These are phyloP conservation scores for Anhinga rufa DNA, from an alignment of 2,113 vertebrate genomes.

Conservation along the genomic window DNA sequence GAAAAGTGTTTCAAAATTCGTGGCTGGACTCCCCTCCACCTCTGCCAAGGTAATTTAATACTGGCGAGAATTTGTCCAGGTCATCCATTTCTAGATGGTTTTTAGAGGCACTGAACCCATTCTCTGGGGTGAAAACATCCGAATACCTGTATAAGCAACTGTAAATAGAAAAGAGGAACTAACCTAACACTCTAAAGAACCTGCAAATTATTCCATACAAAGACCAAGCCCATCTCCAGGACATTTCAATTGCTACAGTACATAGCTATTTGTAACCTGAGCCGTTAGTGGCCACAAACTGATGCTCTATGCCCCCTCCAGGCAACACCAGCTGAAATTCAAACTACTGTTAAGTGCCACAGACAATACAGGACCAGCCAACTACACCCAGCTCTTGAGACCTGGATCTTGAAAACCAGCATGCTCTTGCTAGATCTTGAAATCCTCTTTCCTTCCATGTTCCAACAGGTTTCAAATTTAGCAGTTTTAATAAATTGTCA, in stretches of 20 bases:
- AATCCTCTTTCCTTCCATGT: background rate
- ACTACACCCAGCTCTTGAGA: background rate
- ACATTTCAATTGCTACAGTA: background rate
- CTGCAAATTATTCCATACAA: background rate
- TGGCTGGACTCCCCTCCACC: background rate
- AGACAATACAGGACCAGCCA: background rate
- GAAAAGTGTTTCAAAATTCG: background rate
- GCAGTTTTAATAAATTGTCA: background rate
- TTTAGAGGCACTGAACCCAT: background rate
- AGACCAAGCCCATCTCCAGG: background rate
- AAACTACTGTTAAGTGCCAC: background rate
- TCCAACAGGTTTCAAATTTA: background rate
- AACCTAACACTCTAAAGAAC: background rate
- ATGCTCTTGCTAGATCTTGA: background rate
- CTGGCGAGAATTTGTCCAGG: background rate
- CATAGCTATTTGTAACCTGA: background rate
- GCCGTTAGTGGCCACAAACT: background rate
- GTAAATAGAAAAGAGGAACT: background rate
- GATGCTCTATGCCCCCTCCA: background rate
- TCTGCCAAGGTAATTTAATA: background rate
- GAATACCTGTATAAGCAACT: background rate
- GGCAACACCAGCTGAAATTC: background rate
- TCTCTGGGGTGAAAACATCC: background rate
- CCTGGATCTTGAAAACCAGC: background rate
- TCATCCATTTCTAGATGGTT: background rate